These are phyloP conservation scores for Temnothorax longispinosus DNA, from an alignment of 1,140 invertebrate species.

Conservation along the genomic window DNA sequence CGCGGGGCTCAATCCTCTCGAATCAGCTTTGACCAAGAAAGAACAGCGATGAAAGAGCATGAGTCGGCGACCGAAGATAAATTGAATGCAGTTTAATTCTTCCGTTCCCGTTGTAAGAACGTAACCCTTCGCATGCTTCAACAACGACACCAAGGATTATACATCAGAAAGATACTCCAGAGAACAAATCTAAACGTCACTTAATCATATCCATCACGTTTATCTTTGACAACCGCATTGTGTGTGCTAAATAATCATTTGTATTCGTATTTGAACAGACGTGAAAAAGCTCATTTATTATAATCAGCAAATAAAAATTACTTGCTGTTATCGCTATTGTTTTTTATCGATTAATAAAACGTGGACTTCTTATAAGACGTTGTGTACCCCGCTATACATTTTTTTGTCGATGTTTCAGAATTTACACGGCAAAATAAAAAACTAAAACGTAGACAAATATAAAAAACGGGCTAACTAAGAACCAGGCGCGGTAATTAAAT, in stretches of 20 bases:
- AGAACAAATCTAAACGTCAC: neutral
- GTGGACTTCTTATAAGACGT: neutral
- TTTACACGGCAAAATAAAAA: neutral
- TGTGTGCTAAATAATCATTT: too few species aligned
- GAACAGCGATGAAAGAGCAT: constrained; percentile 57
- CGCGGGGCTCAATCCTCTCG: constrained; percentile 46
- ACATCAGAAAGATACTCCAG: constrained; percentile 4
- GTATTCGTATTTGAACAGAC: neutral
- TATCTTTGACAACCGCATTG: neutral
- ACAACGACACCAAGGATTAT: neutral
- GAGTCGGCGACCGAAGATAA: constrained; percentile 49
- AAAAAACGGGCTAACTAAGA: too few species aligned
- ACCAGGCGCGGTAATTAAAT: too few species aligned
- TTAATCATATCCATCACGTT: neutral
- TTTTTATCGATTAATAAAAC: neutral
- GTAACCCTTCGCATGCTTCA: neutral
- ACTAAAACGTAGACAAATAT: neutral
- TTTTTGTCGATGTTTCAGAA: neutral
- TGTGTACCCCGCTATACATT: neutral
- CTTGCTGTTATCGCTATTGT: neutral
- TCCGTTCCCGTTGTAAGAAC: constrained; percentile 47
- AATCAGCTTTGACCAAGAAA: constrained; percentile 58
- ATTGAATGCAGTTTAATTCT: constrained; percentile 64
- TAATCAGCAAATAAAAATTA: neutral
- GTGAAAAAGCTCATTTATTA: neutral